Conservation (phyloP, 2,797 vertebrate genomes). For the Trachops cirrhosus region DNA sequence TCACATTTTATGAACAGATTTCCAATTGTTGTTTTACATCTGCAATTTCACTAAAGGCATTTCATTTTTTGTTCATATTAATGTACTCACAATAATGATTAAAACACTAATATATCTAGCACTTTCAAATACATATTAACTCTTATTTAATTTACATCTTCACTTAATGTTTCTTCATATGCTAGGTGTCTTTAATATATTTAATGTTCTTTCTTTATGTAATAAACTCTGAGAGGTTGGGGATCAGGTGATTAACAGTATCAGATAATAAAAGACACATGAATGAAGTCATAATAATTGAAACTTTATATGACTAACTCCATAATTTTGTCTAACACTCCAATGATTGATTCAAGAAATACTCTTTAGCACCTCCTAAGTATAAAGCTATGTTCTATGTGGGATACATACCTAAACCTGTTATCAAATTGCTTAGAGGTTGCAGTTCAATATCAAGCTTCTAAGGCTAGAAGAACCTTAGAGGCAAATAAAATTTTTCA, state of each 20-base stretch:
- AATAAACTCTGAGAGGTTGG: not conserved
- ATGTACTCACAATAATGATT: not conserved
- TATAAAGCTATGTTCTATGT: not conserved
- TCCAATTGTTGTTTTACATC: not conserved
- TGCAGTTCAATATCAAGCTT: not conserved
- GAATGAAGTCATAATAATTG: not conserved
- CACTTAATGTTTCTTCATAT: constrained; percentile 9
- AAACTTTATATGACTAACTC: constrained; percentile 28
- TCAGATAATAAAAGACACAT: constrained; percentile 10
- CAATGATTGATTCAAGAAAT: not conserved
- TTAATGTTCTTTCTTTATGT: constrained; percentile 20
- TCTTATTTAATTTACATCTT: constrained; percentile 20
- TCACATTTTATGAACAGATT: not conserved
- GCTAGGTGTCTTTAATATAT: not conserved
- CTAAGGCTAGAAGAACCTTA: constrained; percentile 21
- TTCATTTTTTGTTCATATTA: not conserved
- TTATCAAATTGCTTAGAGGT: constrained; percentile 19
- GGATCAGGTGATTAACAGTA: not conserved
- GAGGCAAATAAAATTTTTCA: constrained; percentile 25
- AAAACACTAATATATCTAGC: not conserved
- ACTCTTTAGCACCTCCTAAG: constrained; percentile 12
- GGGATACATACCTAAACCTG: not conserved
- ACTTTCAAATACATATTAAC: constrained; percentile 31
- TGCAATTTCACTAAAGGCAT: not conserved
- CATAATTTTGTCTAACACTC: not conserved